Base-by-base conservation (phyloP, 2,797 vertebrate genomes). In the Galago senegalensis region DNA sequence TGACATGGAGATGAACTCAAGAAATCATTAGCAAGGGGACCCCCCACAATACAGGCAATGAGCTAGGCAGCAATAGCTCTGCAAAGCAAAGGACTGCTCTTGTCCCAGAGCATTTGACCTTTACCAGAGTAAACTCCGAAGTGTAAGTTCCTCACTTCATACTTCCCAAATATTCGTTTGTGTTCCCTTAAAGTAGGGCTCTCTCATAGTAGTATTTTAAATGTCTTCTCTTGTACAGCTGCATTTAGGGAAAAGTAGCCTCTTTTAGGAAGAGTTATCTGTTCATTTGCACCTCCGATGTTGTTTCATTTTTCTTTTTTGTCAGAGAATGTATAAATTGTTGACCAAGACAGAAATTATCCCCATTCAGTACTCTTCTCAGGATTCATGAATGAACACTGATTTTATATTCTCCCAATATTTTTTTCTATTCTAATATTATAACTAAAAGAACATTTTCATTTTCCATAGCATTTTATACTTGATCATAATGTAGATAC, bases 41-140 rank as follows among this genome's bases (percentile, higher is more conserved):
- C 2, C 0, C 3, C 27, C 80, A 53, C 49, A 53, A 53, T 16
- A 53, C 49, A 16, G 13, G 80, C 53, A 43, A 4, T 34, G 72
- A 82, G 18, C 1, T 27, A 75, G 93, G 73, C 27, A 88, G 31
- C 67, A 72, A 31, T n/a, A 87, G 7, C 3, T 21, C 16, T 46
- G 8, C 16, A 27, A 79, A 87, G 11, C 16, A 27, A 79, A 87
- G 11, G 27, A 34, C 11, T 25, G 7, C 21, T 67, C 17, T 85
- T 37, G 58, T 63, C 56, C 21, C 25, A 60, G 56, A 63, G 27
- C 6, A 3, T 6, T 75, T 63, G 17, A 63, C 17, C n/a, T 93
- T 93, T 37, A 75, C 12, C 63, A 93, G 46, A 63, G 29, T 93
- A 87, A 95, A 70, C 21, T 73, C 70, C 61, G 16, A 92, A 72